phyloP scores from a whole-genome alignment of 2,113 vertebrate species.

The Scopus umbretta region DNA sequence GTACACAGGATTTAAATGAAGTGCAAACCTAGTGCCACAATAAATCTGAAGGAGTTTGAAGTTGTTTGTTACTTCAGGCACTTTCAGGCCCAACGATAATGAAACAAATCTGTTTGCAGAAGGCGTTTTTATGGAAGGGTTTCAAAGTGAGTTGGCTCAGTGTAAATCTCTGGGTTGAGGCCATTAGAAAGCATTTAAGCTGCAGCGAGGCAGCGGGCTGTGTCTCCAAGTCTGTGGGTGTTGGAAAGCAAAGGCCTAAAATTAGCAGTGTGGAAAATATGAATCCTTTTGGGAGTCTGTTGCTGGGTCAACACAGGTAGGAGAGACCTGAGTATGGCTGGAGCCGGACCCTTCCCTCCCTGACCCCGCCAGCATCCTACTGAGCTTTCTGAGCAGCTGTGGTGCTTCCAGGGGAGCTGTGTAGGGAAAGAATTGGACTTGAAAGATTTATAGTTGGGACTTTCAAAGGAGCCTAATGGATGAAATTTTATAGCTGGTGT shows the following conservation, averaged over 20 bases:
- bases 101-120: constrained; percentile 62
- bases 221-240: background rate
- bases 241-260: background rate
- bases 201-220: background rate
- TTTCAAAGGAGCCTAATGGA: background rate
- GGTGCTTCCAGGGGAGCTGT: background rate
- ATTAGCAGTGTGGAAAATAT: background rate
- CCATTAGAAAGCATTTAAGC: constrained; percentile 45
- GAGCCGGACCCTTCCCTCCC: background rate
- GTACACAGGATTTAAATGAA: background rate
- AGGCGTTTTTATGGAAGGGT: constrained; percentile 47
- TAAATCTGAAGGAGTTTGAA: constrained; percentile 35
- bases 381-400: background rate
- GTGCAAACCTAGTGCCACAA: background rate
- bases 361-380: background rate
- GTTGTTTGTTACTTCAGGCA: constrained; percentile 54
- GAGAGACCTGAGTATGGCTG: background rate
- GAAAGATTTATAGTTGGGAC: background rate
- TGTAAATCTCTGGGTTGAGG: constrained; percentile 43
- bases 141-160: constrained; percentile 33
- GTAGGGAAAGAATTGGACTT: background rate
- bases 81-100: constrained; percentile 5
- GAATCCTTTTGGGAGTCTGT: background rate
- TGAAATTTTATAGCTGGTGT: background rate
- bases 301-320: background rate